Evolutionary conservation across 2,113 vertebrate species (phyloP).

Genomic region (Anas platyrhynchos): DNA sequence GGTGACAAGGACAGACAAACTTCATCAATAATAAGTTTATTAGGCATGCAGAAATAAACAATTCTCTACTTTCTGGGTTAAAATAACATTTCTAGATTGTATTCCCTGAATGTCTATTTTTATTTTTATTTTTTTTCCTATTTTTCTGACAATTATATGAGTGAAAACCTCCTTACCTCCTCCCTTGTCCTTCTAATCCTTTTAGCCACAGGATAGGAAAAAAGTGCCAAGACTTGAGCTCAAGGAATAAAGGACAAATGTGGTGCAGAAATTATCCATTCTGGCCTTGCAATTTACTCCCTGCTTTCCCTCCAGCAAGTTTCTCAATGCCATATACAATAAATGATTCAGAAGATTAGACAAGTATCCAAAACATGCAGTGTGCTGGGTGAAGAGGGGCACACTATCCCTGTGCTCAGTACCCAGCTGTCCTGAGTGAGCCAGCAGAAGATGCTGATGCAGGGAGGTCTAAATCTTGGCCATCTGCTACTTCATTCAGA

Average conservation of each 20-base stretch:
- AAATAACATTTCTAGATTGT: background rate
- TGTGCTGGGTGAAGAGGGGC: background rate
- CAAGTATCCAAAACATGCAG: background rate
- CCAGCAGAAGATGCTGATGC: background rate
- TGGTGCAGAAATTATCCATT: background rate
- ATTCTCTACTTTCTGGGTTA: background rate
- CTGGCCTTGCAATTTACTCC: background rate
- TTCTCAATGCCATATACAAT: background rate
- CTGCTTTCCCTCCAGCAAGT: background rate
- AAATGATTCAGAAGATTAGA: background rate
- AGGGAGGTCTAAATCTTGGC: background rate
- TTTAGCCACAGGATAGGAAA: background rate
- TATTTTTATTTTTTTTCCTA: background rate
- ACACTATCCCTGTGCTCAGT: background rate
- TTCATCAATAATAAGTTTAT: background rate
- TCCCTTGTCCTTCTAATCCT: background rate
- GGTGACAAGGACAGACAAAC: background rate
- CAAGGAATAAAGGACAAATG: background rate
- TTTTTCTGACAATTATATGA: background rate
- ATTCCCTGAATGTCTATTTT: background rate
- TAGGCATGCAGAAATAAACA: background rate
- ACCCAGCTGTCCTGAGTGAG: background rate
- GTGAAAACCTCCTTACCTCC: background rate
- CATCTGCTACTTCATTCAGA: background rate
- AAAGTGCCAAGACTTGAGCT: background rate